Conservation (phyloP, 2,888 invertebrate species). For the Amphipoea oculea region DNA sequence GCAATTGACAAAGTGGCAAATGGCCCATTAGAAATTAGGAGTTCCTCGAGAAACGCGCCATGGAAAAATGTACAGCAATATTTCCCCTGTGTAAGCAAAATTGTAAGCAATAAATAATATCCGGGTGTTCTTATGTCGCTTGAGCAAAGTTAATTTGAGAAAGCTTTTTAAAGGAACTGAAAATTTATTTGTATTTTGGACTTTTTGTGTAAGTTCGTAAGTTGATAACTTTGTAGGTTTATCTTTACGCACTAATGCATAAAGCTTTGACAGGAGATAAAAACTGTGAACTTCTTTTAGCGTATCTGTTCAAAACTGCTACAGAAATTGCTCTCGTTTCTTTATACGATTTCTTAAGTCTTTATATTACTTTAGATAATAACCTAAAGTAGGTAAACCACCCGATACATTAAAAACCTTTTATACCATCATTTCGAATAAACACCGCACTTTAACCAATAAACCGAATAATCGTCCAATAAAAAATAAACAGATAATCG, state of each 20-base stretch:
- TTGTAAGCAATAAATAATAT: slow-evolving; percentile 88
- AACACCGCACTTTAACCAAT: slow-evolving; percentile 41
- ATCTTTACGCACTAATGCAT: slow-evolving; percentile 36
- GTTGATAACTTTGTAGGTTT: slow-evolving; percentile 35
- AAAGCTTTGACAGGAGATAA: slow-evolving; percentile 33
- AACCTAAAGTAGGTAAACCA: not conserved
- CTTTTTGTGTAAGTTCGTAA: slow-evolving; percentile 33
- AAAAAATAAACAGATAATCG: slow-evolving; percentile 80
- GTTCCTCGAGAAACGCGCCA: slow-evolving; percentile 79
- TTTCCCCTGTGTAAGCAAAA: slow-evolving; percentile 87
- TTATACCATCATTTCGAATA: slow-evolving; percentile 29
- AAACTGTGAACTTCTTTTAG: slow-evolving; percentile 8
- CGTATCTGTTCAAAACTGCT: not conserved
- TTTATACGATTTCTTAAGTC: not conserved
- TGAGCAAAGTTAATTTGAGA: slow-evolving; percentile 69
- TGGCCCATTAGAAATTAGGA: slow-evolving; percentile 91
- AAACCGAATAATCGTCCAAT: slow-evolving; percentile 72
- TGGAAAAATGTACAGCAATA: slow-evolving; percentile 88
- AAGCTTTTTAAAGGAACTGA: slow-evolving; percentile 60
- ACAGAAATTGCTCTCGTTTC: slow-evolving; percentile 19
- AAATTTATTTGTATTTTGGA: slow-evolving; percentile 46
- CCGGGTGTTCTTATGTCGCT: slow-evolving; percentile 65
- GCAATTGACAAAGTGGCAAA: slow-evolving; percentile 91
- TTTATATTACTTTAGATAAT: slow-evolving; percentile 1
- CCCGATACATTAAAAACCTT: slow-evolving; percentile 37